A percentile compares a stretch with the other conserved stretches of the same genome.
phyloP scores from a whole-genome alignment of 2,888 invertebrate genomes.

The Bembecia ichneumoniformis region DNA sequence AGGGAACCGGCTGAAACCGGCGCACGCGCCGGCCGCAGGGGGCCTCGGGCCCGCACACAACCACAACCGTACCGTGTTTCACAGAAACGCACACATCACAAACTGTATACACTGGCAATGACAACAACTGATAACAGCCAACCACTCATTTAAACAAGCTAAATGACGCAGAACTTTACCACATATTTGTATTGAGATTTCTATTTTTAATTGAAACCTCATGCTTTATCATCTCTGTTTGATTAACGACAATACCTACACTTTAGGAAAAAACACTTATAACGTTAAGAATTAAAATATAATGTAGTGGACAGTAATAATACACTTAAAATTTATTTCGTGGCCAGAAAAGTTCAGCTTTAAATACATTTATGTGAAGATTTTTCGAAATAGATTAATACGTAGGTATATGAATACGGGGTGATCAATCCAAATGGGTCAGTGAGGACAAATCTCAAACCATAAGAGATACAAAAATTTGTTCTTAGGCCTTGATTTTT shows the following conservation, averaged over 20 bases:
- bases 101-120: slow-evolving; percentile 13
- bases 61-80: slow-evolving; percentile 10
- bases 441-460: no score
- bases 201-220: slow-evolving; percentile 1
- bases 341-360: no score
- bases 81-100: slow-evolving; percentile 11
- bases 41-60: slow-evolving; percentile 28
- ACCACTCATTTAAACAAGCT: slow-evolving; percentile 4
- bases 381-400: no score
- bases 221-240: slow-evolving; percentile 6
- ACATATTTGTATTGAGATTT: slow-evolving; percentile 15
- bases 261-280: neutral
- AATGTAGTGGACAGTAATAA: no score
- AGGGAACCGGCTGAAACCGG: slow-evolving; percentile 53
- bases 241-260: slow-evolving; percentile 3
- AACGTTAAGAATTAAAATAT: no score
- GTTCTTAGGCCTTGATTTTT: no score
- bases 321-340: no score
- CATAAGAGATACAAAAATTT: no score
- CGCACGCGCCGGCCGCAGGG: slow-evolving; percentile 58
- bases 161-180: slow-evolving; percentile 38
- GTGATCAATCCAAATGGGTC: no score
- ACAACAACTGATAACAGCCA: slow-evolving; percentile 34
- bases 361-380: no score
- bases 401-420: no score